Conservation (phyloP, 2,113 vertebrate genomes). For the Pelvicachromis taeniatus region DNA sequence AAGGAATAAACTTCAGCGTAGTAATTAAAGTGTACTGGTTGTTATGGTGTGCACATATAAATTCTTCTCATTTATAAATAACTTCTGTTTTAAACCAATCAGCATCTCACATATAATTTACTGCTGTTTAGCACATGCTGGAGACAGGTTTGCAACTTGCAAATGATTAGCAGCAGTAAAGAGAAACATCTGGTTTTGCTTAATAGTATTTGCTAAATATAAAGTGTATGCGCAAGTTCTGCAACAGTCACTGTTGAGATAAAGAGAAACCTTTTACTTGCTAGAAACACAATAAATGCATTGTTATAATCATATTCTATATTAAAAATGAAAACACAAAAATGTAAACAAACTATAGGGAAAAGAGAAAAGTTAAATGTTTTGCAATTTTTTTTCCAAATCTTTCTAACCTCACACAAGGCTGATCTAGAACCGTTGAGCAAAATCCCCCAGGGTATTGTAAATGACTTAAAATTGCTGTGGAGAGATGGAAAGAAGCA, state of each 20-base stretch:
- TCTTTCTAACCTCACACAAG: background rate
- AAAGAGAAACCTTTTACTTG: background rate
- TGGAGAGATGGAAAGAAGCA: background rate
- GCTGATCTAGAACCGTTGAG: background rate
- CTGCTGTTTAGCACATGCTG: background rate
- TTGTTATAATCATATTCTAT: background rate
- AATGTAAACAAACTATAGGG: background rate
- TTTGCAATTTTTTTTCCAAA: background rate
- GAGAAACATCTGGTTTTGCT: constrained; percentile 6
- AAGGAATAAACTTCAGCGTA: background rate
- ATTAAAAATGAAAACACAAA: background rate
- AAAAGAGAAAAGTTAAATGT: background rate
- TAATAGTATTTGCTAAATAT: background rate
- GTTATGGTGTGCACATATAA: background rate
- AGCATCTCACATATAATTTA: background rate
- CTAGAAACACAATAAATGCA: background rate
- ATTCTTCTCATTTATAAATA: background rate
- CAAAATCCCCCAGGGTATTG: background rate
- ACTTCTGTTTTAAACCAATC: background rate
- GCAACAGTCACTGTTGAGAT: background rate
- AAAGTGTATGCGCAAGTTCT: background rate
- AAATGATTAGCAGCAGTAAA: background rate
- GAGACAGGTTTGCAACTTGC: background rate
- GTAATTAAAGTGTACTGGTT: background rate
- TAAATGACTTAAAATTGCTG: background rate